Conservation (phyloP, 2,888 invertebrate species). For the Caenorhabditis drosophilae region DNA sequence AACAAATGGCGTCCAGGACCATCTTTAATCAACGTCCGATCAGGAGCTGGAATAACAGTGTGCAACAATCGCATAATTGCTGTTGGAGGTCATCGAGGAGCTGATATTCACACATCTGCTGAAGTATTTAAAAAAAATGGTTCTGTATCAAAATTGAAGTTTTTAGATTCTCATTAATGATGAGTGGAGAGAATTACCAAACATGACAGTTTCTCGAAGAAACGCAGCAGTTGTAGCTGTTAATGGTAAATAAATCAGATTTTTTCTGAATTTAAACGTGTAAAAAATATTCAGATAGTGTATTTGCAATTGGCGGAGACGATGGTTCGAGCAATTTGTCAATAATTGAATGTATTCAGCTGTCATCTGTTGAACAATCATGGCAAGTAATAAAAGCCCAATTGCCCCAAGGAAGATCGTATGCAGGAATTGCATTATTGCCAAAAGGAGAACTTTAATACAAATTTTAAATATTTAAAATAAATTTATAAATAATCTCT, state of each 20-base stretch:
- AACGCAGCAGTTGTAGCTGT: background rate
- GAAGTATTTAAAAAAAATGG: conserved; percentile 17
- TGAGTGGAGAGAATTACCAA: background rate
- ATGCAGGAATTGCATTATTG: conserved; percentile 31
- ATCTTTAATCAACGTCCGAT: conserved; percentile 26
- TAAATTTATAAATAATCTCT: too few relatives aligned
- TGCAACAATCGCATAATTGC: conserved; percentile 28
- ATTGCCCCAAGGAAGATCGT: conserved; percentile 34
- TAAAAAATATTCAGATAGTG: conserved; percentile 5
- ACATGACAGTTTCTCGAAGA: background rate
- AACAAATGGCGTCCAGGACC: conserved; percentile 35
- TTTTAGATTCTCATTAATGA: background rate
- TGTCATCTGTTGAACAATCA: conserved; percentile 11
- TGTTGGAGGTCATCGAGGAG: too few relatives aligned
- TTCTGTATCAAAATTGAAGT: too few relatives aligned
- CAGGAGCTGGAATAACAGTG: conserved; percentile 36
- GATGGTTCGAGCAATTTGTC: conserved; percentile 17
- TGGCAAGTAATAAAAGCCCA: conserved; percentile 31
- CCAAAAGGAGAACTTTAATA: conserved; percentile 17
- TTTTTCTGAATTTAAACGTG: background rate
- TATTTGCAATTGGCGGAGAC: conserved; percentile 32
- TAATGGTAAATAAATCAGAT: background rate
- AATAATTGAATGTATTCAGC: conserved; percentile 35
- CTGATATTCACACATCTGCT: conserved; percentile 20
- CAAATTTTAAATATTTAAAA: too few relatives aligned